These are phyloP conservation scores for Lepidocyrtoides sp. DNA, from an alignment of 2,888 invertebrate genomes.

Conservation along the genomic window DNA sequence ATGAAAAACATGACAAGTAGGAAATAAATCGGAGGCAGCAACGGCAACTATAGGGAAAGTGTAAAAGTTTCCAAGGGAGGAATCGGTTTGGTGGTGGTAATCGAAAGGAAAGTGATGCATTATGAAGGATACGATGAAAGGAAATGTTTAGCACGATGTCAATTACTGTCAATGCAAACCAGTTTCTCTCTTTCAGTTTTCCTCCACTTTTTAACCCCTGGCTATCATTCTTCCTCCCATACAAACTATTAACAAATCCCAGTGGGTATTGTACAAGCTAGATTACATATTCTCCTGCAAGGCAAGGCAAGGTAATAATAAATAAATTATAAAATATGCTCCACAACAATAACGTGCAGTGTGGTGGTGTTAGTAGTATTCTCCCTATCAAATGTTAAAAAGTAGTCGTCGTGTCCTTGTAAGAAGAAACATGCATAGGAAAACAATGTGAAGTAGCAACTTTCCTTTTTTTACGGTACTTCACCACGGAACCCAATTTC, in stretches of 20 bases:
- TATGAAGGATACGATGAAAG: constrained; percentile 59
- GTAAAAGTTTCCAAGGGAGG: neutral
- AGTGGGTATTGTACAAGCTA: constrained; percentile 41
- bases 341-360: too few species aligned
- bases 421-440: too few species aligned
- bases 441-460: too few species aligned
- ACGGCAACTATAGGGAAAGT: neutral
- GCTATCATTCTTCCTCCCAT: neutral
- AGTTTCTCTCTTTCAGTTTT: constrained; percentile 30
- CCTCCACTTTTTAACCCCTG: neutral
- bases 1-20: neutral
- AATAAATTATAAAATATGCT: constrained; percentile 23
- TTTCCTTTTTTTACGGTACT: too few species aligned
- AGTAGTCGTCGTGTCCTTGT: neutral
- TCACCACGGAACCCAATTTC: too few species aligned
- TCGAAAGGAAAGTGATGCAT: constrained; percentile 37
- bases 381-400: neutral
- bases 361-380: neutral
- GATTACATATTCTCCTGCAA: constrained; percentile 47
- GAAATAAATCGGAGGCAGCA: neutral
- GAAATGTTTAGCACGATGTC: constrained; percentile 74
- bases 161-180: constrained; percentile 77
- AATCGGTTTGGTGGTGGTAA: constrained; percentile 34
- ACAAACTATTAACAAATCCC: constrained; percentile 68
- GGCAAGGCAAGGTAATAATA: constrained; percentile 28